Evolutionary conservation across 2,888 invertebrate genomes (phyloP).

Genomic region (Zaprionus obscuricornis): DNA sequence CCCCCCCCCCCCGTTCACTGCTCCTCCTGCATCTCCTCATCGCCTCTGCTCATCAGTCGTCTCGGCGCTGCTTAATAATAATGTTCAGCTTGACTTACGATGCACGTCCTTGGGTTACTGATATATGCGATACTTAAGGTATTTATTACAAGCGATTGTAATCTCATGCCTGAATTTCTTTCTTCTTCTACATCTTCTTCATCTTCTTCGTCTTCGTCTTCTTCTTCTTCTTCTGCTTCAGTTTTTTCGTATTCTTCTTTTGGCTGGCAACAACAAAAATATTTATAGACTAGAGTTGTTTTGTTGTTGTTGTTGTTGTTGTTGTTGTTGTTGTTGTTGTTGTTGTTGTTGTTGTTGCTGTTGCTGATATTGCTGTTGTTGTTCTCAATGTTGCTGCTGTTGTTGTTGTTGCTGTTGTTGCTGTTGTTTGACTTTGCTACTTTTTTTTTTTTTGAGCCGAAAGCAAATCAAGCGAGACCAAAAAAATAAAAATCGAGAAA

Average conservation of each 20-base stretch:
- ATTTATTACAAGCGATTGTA: constrained; percentile 82
- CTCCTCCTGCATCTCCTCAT: not conserved
- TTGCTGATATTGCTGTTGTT: too few species aligned
- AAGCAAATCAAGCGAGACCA: constrained; percentile 28
- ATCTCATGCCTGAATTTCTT: constrained; percentile 75
- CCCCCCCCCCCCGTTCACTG: constrained; percentile 3
- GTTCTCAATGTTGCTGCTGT: constrained; percentile 1
- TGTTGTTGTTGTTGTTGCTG: not conserved
- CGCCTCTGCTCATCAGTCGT: not conserved
- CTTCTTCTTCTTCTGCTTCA: constrained; percentile 54
- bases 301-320: constrained; percentile 5
- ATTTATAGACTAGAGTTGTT: constrained; percentile 62
- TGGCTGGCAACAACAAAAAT: constrained; percentile 39
- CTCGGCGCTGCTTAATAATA: constrained; percentile 70
- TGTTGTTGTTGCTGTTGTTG: not conserved
- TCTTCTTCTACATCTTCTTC: constrained; percentile 24
- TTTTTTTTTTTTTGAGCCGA: constrained; percentile 39
- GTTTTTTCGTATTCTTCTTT: constrained; percentile 1
- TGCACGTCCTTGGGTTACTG: constrained; percentile 79
- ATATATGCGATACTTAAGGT: constrained; percentile 82
- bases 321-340: not conserved
- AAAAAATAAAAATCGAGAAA: constrained; percentile 20
- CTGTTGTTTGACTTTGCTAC: constrained; percentile 27
- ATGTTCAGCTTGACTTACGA: constrained; percentile 77
- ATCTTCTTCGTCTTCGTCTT: not conserved